These are phyloP conservation scores for Buceros bicornis DNA, from an alignment of 2,797 vertebrate genomes.

Conservation along the genomic window DNA sequence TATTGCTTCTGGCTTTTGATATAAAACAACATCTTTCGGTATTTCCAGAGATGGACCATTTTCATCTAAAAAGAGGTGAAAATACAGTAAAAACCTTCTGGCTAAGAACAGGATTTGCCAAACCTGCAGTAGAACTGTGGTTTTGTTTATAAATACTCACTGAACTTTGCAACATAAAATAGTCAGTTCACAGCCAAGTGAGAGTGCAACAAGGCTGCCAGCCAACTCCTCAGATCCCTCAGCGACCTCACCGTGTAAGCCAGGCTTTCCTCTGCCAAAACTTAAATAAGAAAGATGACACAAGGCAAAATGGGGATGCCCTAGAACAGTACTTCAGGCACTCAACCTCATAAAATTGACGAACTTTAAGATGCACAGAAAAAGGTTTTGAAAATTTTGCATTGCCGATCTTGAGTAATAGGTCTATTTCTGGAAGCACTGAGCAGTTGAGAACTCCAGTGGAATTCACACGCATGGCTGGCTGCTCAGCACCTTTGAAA, in stretches of 20 bases:
- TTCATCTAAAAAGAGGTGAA: not conserved
- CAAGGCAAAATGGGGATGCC: not conserved
- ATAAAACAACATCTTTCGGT: not conserved
- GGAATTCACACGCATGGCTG: not conserved
- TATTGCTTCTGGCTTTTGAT: not conserved
- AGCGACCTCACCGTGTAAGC: not conserved
- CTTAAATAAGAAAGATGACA: not conserved
- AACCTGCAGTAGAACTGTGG: not conserved
- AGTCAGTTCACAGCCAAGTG: not conserved
- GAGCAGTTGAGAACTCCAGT: not conserved
- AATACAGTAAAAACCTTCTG: not conserved
- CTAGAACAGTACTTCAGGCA: not conserved
- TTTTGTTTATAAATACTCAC: not conserved
- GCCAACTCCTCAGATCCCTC: not conserved
- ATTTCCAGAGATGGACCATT: not conserved
- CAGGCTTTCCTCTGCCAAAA: not conserved
- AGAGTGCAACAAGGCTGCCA: not conserved
- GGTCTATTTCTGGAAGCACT: not conserved
- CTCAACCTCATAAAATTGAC: not conserved
- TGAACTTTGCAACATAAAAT: not conserved
- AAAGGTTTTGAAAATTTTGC: not conserved
- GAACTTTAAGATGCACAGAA: not conserved
- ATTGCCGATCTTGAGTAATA: not conserved
- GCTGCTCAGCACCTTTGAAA: not conserved
- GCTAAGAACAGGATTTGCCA: not conserved